phyloP scores from a whole-genome alignment of 2,797 vertebrate species.

The Schizopygopsis pylzovi region DNA sequence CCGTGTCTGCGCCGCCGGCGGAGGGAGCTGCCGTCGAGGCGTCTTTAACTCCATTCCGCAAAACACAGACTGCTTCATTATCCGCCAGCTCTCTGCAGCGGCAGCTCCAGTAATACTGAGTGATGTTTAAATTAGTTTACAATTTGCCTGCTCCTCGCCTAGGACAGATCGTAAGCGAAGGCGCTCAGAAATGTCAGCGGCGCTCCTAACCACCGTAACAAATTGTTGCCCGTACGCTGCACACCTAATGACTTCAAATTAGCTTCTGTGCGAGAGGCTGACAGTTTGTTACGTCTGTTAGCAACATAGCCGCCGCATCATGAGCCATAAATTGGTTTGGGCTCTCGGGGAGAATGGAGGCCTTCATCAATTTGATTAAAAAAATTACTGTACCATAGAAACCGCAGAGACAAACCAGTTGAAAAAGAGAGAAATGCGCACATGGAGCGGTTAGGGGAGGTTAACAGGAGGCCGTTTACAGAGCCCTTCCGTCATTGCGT shows the following conservation, averaged over 20 bases:
- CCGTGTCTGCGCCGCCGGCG: conserved; percentile 53
- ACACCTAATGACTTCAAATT: conserved; percentile 99
- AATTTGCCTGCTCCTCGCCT: conserved; percentile 98
- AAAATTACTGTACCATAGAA: conserved; percentile 96
- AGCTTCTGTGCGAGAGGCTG: conserved; percentile 95
- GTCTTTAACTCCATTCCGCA: conserved; percentile 73
- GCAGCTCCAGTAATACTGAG: conserved; percentile 95
- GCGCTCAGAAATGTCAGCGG: conserved; percentile 93
- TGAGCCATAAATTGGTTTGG: conserved; percentile 99
- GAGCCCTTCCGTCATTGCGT: conserved; percentile 7
- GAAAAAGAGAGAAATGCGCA: conserved; percentile 81
- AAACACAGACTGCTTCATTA: conserved; percentile 88
- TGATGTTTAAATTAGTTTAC: conserved; percentile 99
- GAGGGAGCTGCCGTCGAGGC: conserved; percentile 64
- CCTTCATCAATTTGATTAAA: conserved; percentile 98
- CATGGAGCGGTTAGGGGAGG: conserved; percentile 23
- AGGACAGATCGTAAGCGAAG: conserved; percentile 95
- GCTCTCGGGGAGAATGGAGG: conserved; percentile 85
- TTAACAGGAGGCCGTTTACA: conserved; percentile 41
- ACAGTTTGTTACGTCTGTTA: conserved; percentile 99
- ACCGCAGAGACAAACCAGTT: conserved; percentile 86
- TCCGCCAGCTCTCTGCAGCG: conserved; percentile 88
- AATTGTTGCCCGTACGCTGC: conserved; percentile 97
- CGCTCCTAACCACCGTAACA: conserved; percentile 95
- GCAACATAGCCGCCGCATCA: conserved; percentile 94